Conservation (phyloP, 2,797 vertebrate genomes). For the Micropoecilia bifurca region DNA sequence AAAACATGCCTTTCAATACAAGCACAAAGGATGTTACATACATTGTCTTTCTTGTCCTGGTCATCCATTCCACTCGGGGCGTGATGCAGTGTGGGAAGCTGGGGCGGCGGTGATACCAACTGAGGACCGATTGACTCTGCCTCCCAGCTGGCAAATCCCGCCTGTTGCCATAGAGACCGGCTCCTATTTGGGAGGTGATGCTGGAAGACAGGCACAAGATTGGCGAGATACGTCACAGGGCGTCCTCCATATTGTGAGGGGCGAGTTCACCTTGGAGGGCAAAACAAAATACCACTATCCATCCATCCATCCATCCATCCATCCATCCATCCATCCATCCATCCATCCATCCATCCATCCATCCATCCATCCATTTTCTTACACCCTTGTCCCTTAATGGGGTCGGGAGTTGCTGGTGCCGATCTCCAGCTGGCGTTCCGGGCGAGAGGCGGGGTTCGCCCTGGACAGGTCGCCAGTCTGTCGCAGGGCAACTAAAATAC, state of each 20-base stretch:
- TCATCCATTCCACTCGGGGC: slow-evolving; percentile 79
- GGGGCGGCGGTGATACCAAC: slow-evolving; percentile 57
- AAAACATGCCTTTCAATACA: not conserved
- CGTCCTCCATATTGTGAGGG: not conserved
- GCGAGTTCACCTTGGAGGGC: not conserved
- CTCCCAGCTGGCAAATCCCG: slow-evolving; percentile 74
- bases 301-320: no score
- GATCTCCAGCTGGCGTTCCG: no score
- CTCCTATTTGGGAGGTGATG: slow-evolving; percentile 48
- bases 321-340: no score
- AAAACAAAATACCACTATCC: not conserved
- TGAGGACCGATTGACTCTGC: slow-evolving; percentile 50
- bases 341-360: no score
- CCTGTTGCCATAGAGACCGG: slow-evolving; percentile 82
- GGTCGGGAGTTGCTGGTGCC: no score
- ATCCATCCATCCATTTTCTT: no score
- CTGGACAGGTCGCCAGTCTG: no score
- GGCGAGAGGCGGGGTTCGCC: no score
- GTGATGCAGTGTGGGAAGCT: slow-evolving; percentile 58
- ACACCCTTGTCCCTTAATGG: no score
- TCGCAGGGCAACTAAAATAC: no score
- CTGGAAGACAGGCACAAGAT: slow-evolving; percentile 8
- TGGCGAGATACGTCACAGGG: not conserved
- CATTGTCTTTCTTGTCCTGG: slow-evolving; percentile 76
- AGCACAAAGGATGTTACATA: slow-evolving; percentile 56